Evolutionary conservation across 2,888 invertebrate genomes (phyloP).

Genomic region (Drosophila sordidapex): DNA sequence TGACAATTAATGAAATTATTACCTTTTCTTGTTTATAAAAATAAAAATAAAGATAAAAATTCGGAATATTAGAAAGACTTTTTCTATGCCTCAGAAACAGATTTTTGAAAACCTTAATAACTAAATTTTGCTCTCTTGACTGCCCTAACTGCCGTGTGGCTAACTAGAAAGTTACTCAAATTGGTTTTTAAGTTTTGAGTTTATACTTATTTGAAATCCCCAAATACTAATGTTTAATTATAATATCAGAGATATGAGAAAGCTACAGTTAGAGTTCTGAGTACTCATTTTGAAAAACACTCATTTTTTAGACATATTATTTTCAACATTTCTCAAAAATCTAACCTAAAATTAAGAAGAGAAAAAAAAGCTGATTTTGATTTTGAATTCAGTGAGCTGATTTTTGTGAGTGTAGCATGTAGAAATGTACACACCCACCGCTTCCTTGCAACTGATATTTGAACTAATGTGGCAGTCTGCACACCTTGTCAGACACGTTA

Average conservation of each 20-base stretch:
- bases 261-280: not conserved
- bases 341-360: not conserved
- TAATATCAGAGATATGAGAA: not conserved
- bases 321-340: fast-evolving
- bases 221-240: not conserved
- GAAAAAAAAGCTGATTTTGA: not conserved
- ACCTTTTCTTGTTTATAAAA: not conserved
- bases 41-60: not conserved
- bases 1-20: not conserved
- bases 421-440: not conserved
- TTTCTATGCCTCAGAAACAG: not conserved
- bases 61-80: no score
- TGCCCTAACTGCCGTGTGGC: not conserved
- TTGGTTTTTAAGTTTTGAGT: no score
- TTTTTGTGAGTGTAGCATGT: not conserved
- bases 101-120: no score
- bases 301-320: not conserved
- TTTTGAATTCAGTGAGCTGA: not conserved
- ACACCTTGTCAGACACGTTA: constrained; percentile 63
- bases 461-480: constrained; percentile 57
- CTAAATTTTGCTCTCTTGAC: no score
- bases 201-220: not conserved
- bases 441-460: constrained; percentile 8
- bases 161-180: no score
- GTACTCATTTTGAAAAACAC: not conserved